phyloP scores from a whole-genome alignment of 2,888 invertebrate species.

The Tenthredo mesomela region DNA sequence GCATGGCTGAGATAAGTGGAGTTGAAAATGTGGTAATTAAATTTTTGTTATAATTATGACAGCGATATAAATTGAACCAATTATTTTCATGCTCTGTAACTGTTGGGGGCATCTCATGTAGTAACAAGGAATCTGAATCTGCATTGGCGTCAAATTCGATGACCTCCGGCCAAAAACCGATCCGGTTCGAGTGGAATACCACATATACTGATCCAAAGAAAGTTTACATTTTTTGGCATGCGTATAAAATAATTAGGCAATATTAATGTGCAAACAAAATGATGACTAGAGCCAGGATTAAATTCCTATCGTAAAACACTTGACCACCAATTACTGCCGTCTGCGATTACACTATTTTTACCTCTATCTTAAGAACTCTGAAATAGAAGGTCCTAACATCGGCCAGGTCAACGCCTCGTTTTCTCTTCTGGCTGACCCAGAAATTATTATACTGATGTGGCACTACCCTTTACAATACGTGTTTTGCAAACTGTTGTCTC shows the following conservation, averaged over 20 bases:
- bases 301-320: conserved; percentile 10
- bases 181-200: too few relatives aligned
- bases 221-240: conserved; percentile 37
- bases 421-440: not conserved
- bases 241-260: conserved; percentile 22
- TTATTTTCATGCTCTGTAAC: too few relatives aligned
- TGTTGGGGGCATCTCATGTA: too few relatives aligned
- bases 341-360: not conserved
- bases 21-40: too few relatives aligned
- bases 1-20: too few relatives aligned
- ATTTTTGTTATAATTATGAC: too few relatives aligned
- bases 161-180: too few relatives aligned
- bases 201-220: conserved; percentile 2
- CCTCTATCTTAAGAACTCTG: not conserved
- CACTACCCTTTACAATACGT: too few relatives aligned
- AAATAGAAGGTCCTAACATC: not conserved
- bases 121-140: too few relatives aligned
- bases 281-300: conserved; percentile 22
- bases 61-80: too few relatives aligned
- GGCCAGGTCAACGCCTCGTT: not conserved
- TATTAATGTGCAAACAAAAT: conserved; percentile 2
- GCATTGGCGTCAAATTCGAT: too few relatives aligned
- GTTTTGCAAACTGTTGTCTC: not conserved
- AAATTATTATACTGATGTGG: not conserved
- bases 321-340: not conserved